Conservation (phyloP, 2,113 vertebrate genomes). For the Dryoscopus gambensis region DNA sequence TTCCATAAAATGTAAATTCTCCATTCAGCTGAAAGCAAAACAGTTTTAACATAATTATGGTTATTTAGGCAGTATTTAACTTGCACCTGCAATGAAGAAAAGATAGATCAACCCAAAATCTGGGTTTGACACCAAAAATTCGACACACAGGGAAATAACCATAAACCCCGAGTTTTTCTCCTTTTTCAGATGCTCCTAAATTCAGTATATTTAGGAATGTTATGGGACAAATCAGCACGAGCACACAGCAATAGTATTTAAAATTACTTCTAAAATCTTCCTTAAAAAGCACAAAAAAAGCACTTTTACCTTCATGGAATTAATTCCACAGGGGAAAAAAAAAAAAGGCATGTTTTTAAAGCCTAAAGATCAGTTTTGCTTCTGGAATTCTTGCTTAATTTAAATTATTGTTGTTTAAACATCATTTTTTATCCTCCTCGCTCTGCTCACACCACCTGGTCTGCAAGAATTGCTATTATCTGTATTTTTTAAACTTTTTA, state of each 20-base stretch:
- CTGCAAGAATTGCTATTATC: not conserved
- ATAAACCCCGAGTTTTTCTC: not conserved
- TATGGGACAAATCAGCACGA: too few species aligned
- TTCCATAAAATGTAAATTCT: not conserved
- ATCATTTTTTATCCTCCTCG: not conserved
- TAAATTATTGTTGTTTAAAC: not conserved
- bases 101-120: not conserved
- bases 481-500: not conserved
- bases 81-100: not conserved
- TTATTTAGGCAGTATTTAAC: not conserved
- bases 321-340: not conserved
- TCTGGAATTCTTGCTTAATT: not conserved
- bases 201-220: accelerated
- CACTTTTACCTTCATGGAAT: not conserved
- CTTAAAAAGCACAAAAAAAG: not conserved
- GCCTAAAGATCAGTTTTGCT: not conserved
- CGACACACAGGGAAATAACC: not conserved
- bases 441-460: not conserved
- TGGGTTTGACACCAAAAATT: not conserved
- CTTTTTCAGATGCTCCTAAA: not conserved
- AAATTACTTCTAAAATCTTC: not conserved
- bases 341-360: not conserved
- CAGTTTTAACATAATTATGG: not conserved
- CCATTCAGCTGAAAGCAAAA: not conserved
- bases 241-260: accelerated